A percentile compares a stretch with the other conserved stretches of the same genome.
These are phyloP conservation scores for Pogonophryne albipinna DNA, from an alignment of 2,797 vertebrate species.

Conservation along the genomic window DNA sequence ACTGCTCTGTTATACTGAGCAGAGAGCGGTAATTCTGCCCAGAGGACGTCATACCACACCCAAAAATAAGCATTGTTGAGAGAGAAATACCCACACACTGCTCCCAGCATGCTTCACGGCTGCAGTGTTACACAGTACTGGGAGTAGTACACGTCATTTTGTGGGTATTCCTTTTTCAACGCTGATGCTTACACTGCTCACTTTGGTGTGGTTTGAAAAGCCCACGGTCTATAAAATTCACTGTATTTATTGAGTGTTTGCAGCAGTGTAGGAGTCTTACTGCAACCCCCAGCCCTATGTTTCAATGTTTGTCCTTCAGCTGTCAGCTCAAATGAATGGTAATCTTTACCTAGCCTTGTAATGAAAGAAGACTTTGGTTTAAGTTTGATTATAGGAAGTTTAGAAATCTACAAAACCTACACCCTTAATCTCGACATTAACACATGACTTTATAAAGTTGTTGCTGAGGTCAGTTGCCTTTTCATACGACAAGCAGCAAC, in stretches of 20 bases:
- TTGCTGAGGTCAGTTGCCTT: too few species aligned
- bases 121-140: not conserved
- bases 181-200: not conserved
- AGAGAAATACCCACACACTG: conserved; percentile 10
- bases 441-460: too few species aligned
- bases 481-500: too few species aligned
- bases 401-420: not conserved
- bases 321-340: conserved; percentile 20
- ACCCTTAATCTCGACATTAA: too few species aligned
- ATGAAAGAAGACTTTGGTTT: conserved; percentile 7
- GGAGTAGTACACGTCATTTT: not conserved
- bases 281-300: conserved; percentile 6
- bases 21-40: conserved; percentile 6
- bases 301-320: conserved; percentile 28
- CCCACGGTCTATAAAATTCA: conserved; percentile 14
- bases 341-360: conserved; percentile 2
- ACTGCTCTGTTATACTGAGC: conserved; percentile 1
- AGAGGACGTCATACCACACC: conserved; percentile 11
- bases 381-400: not conserved
- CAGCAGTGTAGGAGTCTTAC: conserved; percentile 7
- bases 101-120: conserved; percentile 23
- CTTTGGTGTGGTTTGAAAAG: conserved; percentile 18
- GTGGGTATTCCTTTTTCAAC: conserved; percentile 5
- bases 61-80: conserved; percentile 31
- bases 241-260: not conserved